Evolutionary conservation across 2,888 invertebrate species (phyloP).

Genomic region (Tachystola acroxantha): DNA sequence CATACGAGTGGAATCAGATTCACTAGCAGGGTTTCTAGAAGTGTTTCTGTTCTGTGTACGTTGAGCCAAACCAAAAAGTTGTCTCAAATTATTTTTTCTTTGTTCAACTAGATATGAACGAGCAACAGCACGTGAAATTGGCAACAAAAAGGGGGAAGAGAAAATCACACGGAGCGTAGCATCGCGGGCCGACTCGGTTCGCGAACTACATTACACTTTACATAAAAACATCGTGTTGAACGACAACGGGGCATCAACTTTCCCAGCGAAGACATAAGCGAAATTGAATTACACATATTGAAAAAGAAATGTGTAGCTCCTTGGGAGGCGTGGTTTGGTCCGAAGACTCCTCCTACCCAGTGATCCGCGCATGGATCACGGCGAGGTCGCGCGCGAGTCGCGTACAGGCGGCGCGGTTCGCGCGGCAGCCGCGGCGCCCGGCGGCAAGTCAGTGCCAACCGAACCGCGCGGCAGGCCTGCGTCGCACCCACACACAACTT

Average conservation of each 20-base stretch:
- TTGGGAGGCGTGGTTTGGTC: constrained; percentile 73
- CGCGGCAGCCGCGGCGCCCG: constrained; percentile 16
- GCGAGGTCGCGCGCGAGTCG: constrained; percentile 46
- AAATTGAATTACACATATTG: constrained; percentile 79
- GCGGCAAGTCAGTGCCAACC: constrained; percentile 49
- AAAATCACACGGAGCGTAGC: constrained; percentile 60
- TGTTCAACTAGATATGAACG: constrained; percentile 50
- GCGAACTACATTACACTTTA: constrained; percentile 77
- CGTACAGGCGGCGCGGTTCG: constrained; percentile 27
- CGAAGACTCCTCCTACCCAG: constrained; percentile 68
- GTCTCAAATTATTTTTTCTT: constrained; percentile 27
- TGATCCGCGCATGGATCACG: constrained; percentile 67
- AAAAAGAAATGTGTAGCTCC: constrained; percentile 78
- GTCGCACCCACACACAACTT: constrained; percentile 47
- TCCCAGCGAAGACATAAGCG: constrained; percentile 78
- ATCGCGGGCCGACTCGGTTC: constrained; percentile 67
- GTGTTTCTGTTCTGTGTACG: too few relatives aligned
- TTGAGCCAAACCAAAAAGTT: too few relatives aligned
- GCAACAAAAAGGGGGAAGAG: constrained; percentile 49
- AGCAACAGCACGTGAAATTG: constrained; percentile 70
- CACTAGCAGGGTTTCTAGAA: too few relatives aligned
- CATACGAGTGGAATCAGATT: too few relatives aligned
- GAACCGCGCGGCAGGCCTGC: constrained; percentile 43
- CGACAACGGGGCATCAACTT: constrained; percentile 78
- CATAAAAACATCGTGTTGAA: constrained; percentile 78